Base-by-base conservation (phyloP, 2,888 invertebrate species). In the Chrysina gloriosa region DNA sequence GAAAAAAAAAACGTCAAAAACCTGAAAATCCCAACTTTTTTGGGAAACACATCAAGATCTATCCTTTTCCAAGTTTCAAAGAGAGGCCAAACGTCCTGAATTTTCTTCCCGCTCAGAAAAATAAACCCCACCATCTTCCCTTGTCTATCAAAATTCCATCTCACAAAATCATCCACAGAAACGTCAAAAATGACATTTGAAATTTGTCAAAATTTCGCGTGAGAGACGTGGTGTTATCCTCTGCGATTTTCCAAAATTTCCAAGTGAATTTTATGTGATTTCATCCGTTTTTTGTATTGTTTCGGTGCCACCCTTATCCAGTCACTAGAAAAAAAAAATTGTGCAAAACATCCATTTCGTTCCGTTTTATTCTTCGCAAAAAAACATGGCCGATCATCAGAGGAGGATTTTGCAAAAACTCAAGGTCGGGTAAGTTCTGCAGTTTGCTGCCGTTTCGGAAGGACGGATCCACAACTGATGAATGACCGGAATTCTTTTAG, bases 361-460 rank as follows among this genome's bases (percentile, higher is more conserved):
- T 16, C 11, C 19, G 21, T 47, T 21, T 21, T 0, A 47, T 9
- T 47, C 9, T 5, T 7, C 7, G 21, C 3, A 1, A 47, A 21
- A 9, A 19, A 34, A 29, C 6, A 66, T 66, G 66, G 58, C 23
- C 3, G 56, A 66, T n/a, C n/a, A n/a, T n/a, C 66, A 56, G 11
- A 66, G 56, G 14, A 66, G 58, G 31, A 34, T 66, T 6, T 21
- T 66, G 36, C 66, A 47, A 31, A 58, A 58, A 36, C 11, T 66
- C 16, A 66, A 66, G 48, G 56, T 66, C 11, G 66, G 66, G 66
- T 66, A 58, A 58, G 66, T 21, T 39, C 14, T 7, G 5, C 14
- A 9, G 2, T 6, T 23, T 7, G 5, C 14, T 16, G 2, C 3
- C 7, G 7, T 1, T 6, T 16, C 14, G 0, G 21, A 21, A 21